A percentile compares a stretch with the other conserved stretches of the same genome.
Conservation (phyloP, 2,113 vertebrate genomes). For the Callocephalon fimbriatum region DNA sequence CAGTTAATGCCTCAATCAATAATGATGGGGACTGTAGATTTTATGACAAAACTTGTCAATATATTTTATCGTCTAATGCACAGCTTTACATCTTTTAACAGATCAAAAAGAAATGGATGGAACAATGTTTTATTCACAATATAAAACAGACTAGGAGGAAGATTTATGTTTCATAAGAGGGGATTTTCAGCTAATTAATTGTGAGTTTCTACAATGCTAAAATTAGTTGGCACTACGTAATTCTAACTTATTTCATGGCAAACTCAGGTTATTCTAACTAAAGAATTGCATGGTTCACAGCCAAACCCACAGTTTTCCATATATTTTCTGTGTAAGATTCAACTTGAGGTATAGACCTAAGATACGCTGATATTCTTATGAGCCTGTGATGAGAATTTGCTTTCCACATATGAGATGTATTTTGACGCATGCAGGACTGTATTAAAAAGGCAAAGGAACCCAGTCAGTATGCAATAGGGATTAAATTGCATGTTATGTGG, state of each 20-base stretch:
- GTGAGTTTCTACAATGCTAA: conserved; percentile 10
- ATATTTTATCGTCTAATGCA: not conserved
- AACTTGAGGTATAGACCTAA: not conserved
- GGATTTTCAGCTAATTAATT: conserved; percentile 27
- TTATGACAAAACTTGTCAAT: not conserved
- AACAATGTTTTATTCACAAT: not conserved
- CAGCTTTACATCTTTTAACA: not conserved
- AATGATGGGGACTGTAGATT: not conserved
- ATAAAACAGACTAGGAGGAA: not conserved
- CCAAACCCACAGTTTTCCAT: not conserved
- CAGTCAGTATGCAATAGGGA: not conserved
- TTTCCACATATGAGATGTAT: not conserved
- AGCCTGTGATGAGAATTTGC: not conserved
- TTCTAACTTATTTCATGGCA: not conserved
- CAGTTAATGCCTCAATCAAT: not conserved
- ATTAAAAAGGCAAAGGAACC: not conserved
- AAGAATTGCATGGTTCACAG: not conserved
- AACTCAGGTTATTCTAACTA: not conserved
- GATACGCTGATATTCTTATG: not conserved
- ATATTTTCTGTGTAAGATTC: not conserved
- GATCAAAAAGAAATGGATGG: not conserved
- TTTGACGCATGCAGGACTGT: not conserved
- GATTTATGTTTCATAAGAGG: conserved; percentile 11
- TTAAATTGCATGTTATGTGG: not conserved
- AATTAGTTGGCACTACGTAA: not conserved